These are phyloP conservation scores for Huso huso DNA, from an alignment of 2,797 vertebrate genomes.

Conservation along the genomic window DNA sequence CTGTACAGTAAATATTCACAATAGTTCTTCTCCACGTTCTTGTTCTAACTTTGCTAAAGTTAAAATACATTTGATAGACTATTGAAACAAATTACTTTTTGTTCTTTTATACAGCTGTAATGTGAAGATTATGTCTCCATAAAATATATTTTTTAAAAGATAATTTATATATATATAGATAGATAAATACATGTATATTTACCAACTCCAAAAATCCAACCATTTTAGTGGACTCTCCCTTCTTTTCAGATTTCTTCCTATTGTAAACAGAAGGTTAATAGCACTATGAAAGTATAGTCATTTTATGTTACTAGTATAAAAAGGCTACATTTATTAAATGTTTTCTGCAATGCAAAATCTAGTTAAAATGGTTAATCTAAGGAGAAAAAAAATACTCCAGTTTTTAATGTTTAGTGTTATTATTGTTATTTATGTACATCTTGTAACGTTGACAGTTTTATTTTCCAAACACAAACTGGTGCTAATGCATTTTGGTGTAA, in stretches of 20 bases:
- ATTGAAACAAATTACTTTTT: neutral
- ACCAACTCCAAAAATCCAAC: slow-evolving; percentile 57
- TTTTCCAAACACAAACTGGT: no score
- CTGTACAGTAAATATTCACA: neutral
- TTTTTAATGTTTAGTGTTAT: no score
- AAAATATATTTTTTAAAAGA: neutral
- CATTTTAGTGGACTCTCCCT: slow-evolving; percentile 27
- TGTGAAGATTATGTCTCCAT: neutral
- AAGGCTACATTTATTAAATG: no score
- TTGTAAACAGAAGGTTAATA: slow-evolving; percentile 11
- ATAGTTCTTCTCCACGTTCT: no score
- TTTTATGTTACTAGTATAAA: no score
- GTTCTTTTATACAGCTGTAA: neutral
- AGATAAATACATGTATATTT: slow-evolving; percentile 19
- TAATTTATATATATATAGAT: neutral
- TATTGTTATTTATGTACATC: no score
- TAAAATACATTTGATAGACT: neutral
- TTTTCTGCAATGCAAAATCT: no score
- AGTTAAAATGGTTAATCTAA: no score
- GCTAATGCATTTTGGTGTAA: no score
- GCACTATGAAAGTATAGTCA: neutral
- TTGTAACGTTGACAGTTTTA: no score
- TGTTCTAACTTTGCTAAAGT: neutral
- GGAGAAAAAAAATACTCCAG: no score
- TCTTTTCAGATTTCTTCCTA: slow-evolving; percentile 32